These are phyloP conservation scores for Patiria pectinifera DNA, from an alignment of 53 echinoderm and acorn worm genomes.

Conservation along the genomic window DNA sequence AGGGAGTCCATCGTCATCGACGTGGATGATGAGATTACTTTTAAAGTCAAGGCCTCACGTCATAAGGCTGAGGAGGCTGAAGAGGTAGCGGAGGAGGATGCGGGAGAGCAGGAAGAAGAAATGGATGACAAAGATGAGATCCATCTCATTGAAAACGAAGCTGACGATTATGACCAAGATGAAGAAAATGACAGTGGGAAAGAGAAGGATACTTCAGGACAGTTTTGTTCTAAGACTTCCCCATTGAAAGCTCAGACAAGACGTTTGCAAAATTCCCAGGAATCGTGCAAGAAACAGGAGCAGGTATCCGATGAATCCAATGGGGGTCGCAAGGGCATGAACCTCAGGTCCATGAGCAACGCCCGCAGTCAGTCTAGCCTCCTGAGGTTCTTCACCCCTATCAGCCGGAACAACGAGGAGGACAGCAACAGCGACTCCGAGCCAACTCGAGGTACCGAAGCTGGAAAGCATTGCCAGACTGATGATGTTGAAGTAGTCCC, in stretches of 20 bases:
- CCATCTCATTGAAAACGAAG: constrained; percentile 6
- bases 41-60: background rate
- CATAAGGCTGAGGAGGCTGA: background rate
- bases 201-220: background rate
- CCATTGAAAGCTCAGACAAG: background rate
- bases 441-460: background rate
- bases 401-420: constrained; percentile 17
- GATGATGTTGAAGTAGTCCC: constrained; percentile 35
- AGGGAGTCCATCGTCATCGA: constrained; percentile 42
- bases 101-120: background rate
- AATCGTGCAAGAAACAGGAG: constrained; percentile 12
- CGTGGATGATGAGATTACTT: constrained; percentile 56
- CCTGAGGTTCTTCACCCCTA: constrained; percentile 41
- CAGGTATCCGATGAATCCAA: background rate
- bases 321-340: background rate
- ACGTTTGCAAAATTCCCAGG: background rate
- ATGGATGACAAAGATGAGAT: constrained; percentile 6
- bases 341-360: constrained; percentile 8
- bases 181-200: constrained; percentile 9
- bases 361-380: constrained; percentile 47
- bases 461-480: background rate
- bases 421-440: background rate
- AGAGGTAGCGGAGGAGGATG: constrained; percentile 3
- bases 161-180: background rate
- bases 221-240: background rate